phyloP scores from a whole-genome alignment of 2,797 vertebrate genomes.

The Anableps anableps region DNA sequence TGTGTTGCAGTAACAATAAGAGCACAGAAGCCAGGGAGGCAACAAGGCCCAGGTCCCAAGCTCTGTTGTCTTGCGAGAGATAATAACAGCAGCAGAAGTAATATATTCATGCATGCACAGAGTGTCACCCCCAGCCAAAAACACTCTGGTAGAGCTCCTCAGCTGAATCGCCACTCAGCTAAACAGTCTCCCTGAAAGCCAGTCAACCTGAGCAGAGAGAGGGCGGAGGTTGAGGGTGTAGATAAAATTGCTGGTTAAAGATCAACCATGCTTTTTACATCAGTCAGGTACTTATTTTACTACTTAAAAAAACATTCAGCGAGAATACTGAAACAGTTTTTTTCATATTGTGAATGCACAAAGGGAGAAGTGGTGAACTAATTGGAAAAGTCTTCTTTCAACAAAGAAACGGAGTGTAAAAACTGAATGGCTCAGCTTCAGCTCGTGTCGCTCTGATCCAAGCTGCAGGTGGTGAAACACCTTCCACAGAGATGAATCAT shows the following conservation, averaged over 20 bases:
- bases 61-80: slow-evolving; percentile 58
- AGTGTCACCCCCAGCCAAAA: slow-evolving; percentile 65
- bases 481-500: background rate
- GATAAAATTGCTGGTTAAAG: slow-evolving; percentile 22
- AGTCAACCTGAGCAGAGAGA: slow-evolving; percentile 34
- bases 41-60: slow-evolving; percentile 63
- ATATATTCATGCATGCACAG: slow-evolving; percentile 75
- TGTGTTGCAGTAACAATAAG: slow-evolving; percentile 56
- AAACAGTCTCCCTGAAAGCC: slow-evolving; percentile 55
- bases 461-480: background rate
- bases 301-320: slow-evolving; percentile 16
- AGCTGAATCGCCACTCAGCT: slow-evolving; percentile 66
- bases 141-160: slow-evolving; percentile 59
- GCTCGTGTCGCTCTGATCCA: background rate
- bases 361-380: background rate
- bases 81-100: slow-evolving; percentile 70
- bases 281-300: slow-evolving; percentile 11
- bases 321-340: slow-evolving; percentile 1
- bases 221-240: background rate
- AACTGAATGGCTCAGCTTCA: background rate
- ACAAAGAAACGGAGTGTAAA: background rate
- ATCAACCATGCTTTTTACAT: slow-evolving; percentile 20
- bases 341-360: background rate
- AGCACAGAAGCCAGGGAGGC: slow-evolving; percentile 52
- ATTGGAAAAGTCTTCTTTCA: slow-evolving; percentile 1